phyloP scores from a whole-genome alignment of 2,888 invertebrate species.

The Hedychridium roseum region DNA sequence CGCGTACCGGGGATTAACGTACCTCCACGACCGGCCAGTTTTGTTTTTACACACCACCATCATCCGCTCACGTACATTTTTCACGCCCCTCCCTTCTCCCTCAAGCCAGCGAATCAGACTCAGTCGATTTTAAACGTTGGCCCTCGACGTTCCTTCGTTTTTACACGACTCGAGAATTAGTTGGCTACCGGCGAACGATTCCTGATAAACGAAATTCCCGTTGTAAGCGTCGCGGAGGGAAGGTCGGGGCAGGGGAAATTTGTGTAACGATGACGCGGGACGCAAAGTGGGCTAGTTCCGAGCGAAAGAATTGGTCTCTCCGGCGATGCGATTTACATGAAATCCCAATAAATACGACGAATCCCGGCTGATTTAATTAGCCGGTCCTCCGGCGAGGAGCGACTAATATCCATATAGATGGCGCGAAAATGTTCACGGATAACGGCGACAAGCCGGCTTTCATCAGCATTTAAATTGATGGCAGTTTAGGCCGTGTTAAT shows the following conservation, averaged over 20 bases:
- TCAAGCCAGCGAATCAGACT: no score
- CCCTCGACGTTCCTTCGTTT: no score
- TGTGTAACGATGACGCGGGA: no score
- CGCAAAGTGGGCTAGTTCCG: no score
- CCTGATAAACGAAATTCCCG: no score
- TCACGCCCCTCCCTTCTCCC: constrained; percentile 21
- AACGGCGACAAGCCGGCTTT: constrained; percentile 34
- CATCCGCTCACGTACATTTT: background rate
- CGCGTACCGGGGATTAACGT: constrained; percentile 41
- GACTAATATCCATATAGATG: constrained; percentile 47
- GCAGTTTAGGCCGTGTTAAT: constrained; percentile 38
- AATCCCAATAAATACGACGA: constrained; percentile 50
- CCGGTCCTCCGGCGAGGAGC: constrained; percentile 19
- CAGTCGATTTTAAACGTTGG: no score
- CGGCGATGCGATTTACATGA: constrained; percentile 45
- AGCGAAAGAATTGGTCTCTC: background rate
- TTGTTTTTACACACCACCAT: constrained; percentile 1
- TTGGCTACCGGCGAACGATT: no score
- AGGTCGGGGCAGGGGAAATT: no score
- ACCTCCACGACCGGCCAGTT: background rate
- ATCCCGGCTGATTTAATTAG: constrained; percentile 53
- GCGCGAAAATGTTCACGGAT: constrained; percentile 41
- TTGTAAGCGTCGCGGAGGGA: no score
- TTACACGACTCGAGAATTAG: no score
- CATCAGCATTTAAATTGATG: constrained; percentile 48